These are phyloP conservation scores for Latrodectus geometricus DNA, from an alignment of 1,140 invertebrate species.

Conservation along the genomic window DNA sequence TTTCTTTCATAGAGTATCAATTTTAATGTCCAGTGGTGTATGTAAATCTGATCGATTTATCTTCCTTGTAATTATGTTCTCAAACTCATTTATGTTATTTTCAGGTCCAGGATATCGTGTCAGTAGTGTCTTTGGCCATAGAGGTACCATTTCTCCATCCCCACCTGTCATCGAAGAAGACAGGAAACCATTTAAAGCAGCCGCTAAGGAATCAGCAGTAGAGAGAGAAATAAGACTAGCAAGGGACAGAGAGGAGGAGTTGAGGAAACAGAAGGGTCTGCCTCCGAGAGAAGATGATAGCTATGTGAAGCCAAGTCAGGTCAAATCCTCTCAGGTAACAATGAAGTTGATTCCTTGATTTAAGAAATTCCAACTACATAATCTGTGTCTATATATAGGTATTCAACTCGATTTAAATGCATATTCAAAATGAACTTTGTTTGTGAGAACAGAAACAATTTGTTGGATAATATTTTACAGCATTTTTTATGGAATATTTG, in stretches of 20 bases:
- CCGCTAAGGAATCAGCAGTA: slow-evolving; percentile 72
- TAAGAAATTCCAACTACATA: too few relatives aligned
- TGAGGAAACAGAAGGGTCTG: slow-evolving; percentile 69
- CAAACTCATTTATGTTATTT: background rate
- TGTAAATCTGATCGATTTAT: too few relatives aligned
- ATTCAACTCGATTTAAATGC: too few relatives aligned
- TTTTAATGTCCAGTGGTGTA: too few relatives aligned
- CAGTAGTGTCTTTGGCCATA: slow-evolving; percentile 54
- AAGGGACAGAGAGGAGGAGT: slow-evolving; percentile 73
- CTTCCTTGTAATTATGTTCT: too few relatives aligned
- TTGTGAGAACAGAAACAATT: too few relatives aligned
- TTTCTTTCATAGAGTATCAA: too few relatives aligned
- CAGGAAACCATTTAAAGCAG: slow-evolving; percentile 39
- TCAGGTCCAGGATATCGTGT: slow-evolving; percentile 28
- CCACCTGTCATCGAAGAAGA: slow-evolving; percentile 35
- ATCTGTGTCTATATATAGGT: too few relatives aligned
- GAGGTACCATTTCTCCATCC: slow-evolving; percentile 9
- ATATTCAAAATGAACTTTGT: too few relatives aligned
- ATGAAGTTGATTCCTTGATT: background rate
- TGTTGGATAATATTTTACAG: too few relatives aligned
- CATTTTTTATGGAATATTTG: too few relatives aligned
- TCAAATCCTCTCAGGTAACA: slow-evolving; percentile 48
- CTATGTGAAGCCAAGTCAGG: slow-evolving; percentile 66
- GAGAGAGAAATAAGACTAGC: slow-evolving; percentile 73
- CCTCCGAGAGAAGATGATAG: slow-evolving; percentile 65